phyloP scores from a whole-genome alignment of 2,888 invertebrate genomes.

The Yponomeuta plumbellus region DNA sequence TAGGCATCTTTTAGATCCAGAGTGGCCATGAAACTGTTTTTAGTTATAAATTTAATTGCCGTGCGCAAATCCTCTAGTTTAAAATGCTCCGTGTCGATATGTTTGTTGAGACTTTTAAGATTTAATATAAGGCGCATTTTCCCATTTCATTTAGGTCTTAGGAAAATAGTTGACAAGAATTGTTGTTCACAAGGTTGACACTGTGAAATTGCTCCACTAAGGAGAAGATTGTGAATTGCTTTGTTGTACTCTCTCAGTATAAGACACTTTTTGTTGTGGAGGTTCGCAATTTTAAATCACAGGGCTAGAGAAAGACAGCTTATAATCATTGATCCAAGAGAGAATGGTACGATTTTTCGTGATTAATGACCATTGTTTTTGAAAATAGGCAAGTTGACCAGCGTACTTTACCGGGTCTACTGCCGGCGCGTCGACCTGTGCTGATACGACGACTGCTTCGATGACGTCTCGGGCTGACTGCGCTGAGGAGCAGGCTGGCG shows the following conservation, averaged over 20 bases:
- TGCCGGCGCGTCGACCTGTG: not conserved
- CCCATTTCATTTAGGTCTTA: conserved; percentile 2
- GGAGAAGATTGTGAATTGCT: not conserved
- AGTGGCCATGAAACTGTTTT: conserved; percentile 3
- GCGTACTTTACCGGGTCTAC: conserved; percentile 20
- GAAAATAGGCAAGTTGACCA: conserved; percentile 20
- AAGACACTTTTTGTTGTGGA: not conserved
- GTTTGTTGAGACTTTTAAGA: not conserved
- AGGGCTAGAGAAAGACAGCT: conserved; percentile 12
- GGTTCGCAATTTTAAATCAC: not conserved
- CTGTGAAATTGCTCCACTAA: not conserved
- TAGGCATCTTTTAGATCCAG: conserved; percentile 18
- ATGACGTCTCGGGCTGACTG: conserved; percentile 11
- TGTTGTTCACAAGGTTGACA: conserved; percentile 6
- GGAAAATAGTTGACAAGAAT: not conserved
- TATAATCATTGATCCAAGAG: conserved; percentile 21
- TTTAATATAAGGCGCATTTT: conserved; percentile 5
- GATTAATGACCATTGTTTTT: conserved; percentile 22
- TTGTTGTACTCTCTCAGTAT: conserved; percentile 8
- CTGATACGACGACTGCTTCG: not conserved
- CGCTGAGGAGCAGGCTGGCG: no score
- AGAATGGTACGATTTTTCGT: conserved; percentile 22
- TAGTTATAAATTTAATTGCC: not conserved
- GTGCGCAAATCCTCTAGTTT: conserved; percentile 4
- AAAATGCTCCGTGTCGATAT: not conserved